Percentiles rank a stretch among this genome's conserved stretches.
phyloP scores from a whole-genome alignment of 2,113 vertebrate species.

The Pongo abelii region DNA sequence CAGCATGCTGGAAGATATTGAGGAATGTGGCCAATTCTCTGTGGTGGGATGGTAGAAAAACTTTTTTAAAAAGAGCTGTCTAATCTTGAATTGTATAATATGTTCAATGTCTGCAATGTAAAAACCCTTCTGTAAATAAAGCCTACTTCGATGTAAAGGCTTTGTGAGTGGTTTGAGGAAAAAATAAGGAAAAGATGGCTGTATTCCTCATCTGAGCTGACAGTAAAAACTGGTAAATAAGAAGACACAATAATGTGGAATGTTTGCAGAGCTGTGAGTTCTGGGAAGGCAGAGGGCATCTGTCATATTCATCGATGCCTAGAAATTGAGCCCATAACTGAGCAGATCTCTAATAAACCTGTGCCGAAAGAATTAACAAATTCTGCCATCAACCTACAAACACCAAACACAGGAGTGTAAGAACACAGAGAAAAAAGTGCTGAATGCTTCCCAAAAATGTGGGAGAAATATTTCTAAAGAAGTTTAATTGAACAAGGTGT shows the following conservation, averaged over 20 bases:
- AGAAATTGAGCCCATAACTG: neutral
- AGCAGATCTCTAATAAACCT: neutral
- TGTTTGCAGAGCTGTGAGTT: neutral
- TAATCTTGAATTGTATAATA: neutral
- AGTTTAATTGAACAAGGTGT: neutral
- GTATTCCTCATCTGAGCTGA: neutral
- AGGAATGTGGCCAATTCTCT: neutral
- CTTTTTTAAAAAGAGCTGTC: neutral
- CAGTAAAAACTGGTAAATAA: neutral
- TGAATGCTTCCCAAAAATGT: neutral
- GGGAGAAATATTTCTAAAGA: slow-evolving; percentile 21
- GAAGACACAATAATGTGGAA: neutral
- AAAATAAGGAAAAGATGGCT: neutral
- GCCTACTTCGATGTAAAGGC: neutral
- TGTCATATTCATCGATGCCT: neutral
- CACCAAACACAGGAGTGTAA: neutral
- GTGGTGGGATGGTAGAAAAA: neutral
- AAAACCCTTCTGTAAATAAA: neutral
- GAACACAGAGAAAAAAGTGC: neutral
- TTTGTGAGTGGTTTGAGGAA: neutral
- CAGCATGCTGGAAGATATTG: neutral
- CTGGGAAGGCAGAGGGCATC: neutral
- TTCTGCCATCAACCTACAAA: neutral
- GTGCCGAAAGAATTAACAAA: neutral
- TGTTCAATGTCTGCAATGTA: neutral